Base-by-base conservation (phyloP, 2,888 invertebrate species). In the Apamea sordens region DNA sequence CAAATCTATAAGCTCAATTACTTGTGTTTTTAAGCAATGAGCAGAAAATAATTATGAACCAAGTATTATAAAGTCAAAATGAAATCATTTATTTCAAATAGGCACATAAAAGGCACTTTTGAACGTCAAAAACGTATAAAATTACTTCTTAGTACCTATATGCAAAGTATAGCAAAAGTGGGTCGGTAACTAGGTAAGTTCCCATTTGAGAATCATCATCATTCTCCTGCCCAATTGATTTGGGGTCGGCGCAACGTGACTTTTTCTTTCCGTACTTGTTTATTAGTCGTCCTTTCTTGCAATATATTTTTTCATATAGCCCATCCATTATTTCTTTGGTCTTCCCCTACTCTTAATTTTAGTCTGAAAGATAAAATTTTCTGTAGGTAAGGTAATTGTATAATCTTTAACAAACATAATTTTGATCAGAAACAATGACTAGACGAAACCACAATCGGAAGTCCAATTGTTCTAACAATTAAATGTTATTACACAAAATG, bases 401-500 rank as follows among this genome's bases (percentile, higher is more conserved):
- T 36, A 11, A 36, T 24, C 64, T 64, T 24, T 64, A 21, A 36
- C 36, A 24, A 64, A 36, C 36, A 36, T 64, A 10, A 36, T 64
- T 64, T 41, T 65, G 0, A 8, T 15, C 24, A 21, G 8, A n/a
- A 41, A 18, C 36, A 24, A 78, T 61, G n/a, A 61, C n/a, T 47
- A 21, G 7, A 28, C 50, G 28, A 74, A 84, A 44, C 11, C 15
- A 74, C n/a, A 63, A n/a, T 50, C 47, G 41, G n/a, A 61, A 76
- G 63, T 77, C 44, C 59, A 73, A 56, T 72, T 74, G 56, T 67
- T 73, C 56, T 32, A 76, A 87, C 76, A 84, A 76, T 73, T 56
- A 74, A 73, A 78, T 83, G 73, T 77, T 86, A 78, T 86, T 74
- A 88, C 69, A 73, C 41, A 77, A 87, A 87, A 77, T 88, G 86